Evolutionary conservation across 1,140 invertebrate species (phyloP).

Genomic region (Thalassaphorura encarpata): DNA sequence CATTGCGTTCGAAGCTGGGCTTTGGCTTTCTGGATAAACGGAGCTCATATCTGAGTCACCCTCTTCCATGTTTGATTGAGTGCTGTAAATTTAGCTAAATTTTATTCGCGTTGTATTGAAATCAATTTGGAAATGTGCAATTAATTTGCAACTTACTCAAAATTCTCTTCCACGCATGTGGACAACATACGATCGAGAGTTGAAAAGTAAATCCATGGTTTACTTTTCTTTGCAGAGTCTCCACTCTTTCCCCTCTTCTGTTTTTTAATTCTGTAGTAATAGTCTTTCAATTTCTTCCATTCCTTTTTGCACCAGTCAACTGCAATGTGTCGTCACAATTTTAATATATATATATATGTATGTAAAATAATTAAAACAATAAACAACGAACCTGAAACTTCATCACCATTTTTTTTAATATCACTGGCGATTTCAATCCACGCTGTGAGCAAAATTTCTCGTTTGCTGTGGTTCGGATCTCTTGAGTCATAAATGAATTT

Average conservation of each 20-base stretch:
- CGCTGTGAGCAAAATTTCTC: background rate
- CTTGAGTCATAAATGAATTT: background rate
- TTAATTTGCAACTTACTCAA: background rate
- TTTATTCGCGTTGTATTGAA: background rate
- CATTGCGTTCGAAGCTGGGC: background rate
- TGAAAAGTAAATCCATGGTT: background rate
- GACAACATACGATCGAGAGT: background rate
- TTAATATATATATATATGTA: background rate
- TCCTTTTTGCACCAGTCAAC: background rate
- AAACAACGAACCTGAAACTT: background rate
- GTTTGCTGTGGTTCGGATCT: background rate
- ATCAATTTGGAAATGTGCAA: background rate
- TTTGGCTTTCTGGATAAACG: background rate
- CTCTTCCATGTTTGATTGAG: background rate
- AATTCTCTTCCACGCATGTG: background rate
- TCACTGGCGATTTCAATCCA: background rate
- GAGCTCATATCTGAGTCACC: background rate
- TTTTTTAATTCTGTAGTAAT: background rate
- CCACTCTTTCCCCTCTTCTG: background rate
- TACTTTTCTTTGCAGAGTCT: background rate
- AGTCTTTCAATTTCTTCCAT: background rate
- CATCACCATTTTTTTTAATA: background rate
- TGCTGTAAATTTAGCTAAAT: background rate
- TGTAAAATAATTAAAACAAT: background rate
- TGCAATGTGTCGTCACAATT: background rate